Evolutionary conservation across 2,888 invertebrate genomes (phyloP).

Genomic region (Metellina segmentata): DNA sequence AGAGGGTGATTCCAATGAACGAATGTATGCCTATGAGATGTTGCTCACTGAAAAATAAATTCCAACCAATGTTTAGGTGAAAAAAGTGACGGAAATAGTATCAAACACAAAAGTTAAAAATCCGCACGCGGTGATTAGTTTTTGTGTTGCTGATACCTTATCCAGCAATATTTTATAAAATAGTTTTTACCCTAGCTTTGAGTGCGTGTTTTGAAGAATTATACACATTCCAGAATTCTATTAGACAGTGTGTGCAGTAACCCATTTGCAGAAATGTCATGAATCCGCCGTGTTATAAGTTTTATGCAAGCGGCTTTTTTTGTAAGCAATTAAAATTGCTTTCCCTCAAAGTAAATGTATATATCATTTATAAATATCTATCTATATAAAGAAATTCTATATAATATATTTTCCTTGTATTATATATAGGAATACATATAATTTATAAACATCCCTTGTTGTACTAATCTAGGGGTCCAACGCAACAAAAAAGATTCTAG

Average conservation of each 20-base stretch:
- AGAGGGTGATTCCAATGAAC: too few species aligned
- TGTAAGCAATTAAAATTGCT: slow-evolving; percentile 21
- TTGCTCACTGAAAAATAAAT: not conserved
- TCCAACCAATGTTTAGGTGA: not conserved
- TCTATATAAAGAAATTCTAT: not conserved
- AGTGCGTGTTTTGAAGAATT: not conserved
- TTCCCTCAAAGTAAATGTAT: slow-evolving; percentile 46
- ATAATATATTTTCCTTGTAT: not conserved
- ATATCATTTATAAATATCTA: not conserved
- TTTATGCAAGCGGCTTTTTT: not conserved
- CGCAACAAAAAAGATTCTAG: slow-evolving; percentile 41
- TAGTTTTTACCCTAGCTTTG: not conserved
- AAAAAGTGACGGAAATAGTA: too few species aligned
- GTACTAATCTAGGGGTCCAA: slow-evolving; percentile 54
- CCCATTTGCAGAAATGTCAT: not conserved
- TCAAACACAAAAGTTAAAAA: too few species aligned
- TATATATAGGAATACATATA: slow-evolving; percentile 2
- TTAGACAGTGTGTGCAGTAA: slow-evolving; percentile 12
- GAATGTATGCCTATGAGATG: too few species aligned
- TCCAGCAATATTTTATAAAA: too few species aligned
- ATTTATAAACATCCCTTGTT: slow-evolving; percentile 26
- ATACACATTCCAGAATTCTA: not conserved
- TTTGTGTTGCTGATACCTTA: too few species aligned
- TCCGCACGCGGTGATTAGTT: too few species aligned
- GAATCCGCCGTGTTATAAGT: not conserved